Percentiles rank a stretch among this genome's conserved stretches.
Evolutionary conservation across 2,888 invertebrate species (phyloP).

Genomic region (Holacanthella duospinosa): DNA sequence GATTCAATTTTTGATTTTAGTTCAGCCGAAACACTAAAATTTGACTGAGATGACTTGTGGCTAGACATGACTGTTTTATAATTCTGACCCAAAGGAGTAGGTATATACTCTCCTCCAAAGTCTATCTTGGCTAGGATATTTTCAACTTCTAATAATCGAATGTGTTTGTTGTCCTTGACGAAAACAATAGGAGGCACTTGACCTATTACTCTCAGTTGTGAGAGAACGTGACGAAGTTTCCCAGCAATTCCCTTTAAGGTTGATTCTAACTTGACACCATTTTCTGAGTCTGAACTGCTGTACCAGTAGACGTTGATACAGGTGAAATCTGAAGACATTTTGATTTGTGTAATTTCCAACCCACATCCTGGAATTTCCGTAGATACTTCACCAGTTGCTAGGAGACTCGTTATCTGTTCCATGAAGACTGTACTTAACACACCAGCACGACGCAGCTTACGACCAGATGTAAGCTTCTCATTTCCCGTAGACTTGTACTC

Average conservation of each 20-base stretch:
- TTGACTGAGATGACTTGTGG: too few species aligned
- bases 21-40: background rate
- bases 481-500: background rate
- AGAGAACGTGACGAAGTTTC: slow-evolving; percentile 58
- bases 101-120: slow-evolving; percentile 56
- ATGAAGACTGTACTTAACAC: slow-evolving; percentile 72
- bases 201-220: slow-evolving; percentile 62
- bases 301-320: slow-evolving; percentile 61
- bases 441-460: slow-evolving; percentile 46
- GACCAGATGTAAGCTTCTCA: slow-evolving; percentile 14
- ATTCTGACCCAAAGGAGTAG: slow-evolving; percentile 41
- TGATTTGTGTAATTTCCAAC: slow-evolving; percentile 61
- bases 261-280: slow-evolving; percentile 47
- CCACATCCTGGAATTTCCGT: slow-evolving; percentile 52
- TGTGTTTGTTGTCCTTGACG: slow-evolving; percentile 56
- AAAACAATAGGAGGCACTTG: slow-evolving; percentile 62
- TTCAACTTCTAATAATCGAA: slow-evolving; percentile 51
- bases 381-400: slow-evolving; percentile 57
- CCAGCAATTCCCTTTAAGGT: slow-evolving; percentile 50
- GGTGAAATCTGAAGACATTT: slow-evolving; percentile 56
- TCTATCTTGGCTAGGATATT: slow-evolving; percentile 52
- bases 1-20: background rate
- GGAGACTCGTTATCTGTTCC: slow-evolving; percentile 64
- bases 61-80: background rate
- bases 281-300: slow-evolving; percentile 37